Evolutionary conservation across 1,140 invertebrate genomes (phyloP).

Genomic region (Camponotus floridanus): DNA sequence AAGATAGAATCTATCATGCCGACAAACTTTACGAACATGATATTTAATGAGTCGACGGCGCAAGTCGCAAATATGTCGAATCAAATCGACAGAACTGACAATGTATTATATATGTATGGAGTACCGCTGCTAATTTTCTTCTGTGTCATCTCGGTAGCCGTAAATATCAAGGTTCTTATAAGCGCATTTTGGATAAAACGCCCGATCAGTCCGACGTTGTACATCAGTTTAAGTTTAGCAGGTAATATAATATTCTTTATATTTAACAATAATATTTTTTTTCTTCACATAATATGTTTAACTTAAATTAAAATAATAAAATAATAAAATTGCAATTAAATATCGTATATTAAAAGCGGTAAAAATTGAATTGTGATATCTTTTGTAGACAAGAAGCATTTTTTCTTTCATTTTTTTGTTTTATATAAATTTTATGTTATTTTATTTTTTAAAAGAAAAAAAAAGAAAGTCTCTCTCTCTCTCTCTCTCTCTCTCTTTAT

Average conservation of each 20-base stretch:
- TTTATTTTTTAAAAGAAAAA: no score
- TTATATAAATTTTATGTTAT: no score
- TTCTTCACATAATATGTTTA: no score
- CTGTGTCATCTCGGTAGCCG: conserved; percentile 84
- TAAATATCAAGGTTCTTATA: conserved; percentile 87
- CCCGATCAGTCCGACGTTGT: conserved; percentile 87
- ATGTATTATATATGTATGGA: conserved; percentile 27
- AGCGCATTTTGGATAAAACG: conserved; percentile 86
- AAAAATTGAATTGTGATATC: no score
- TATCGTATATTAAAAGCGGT: no score
- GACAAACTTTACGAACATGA: not conserved
- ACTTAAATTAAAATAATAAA: no score
- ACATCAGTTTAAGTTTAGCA: conserved; percentile 88
- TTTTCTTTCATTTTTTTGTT: no score
- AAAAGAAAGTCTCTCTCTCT: no score
- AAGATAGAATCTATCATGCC: conserved; percentile 5
- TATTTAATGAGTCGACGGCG: conserved; percentile 8
- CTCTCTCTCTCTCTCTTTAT: no score
- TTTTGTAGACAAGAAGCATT: no score
- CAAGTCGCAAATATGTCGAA: not conserved
- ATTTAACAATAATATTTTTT: not conserved
- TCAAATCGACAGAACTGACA: not conserved
- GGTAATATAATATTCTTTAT: conserved; percentile 64
- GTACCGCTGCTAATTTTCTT: conserved; percentile 6
- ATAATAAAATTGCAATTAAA: no score